Base-by-base conservation (phyloP, 2,113 vertebrate genomes). In the Castor canadensis region DNA sequence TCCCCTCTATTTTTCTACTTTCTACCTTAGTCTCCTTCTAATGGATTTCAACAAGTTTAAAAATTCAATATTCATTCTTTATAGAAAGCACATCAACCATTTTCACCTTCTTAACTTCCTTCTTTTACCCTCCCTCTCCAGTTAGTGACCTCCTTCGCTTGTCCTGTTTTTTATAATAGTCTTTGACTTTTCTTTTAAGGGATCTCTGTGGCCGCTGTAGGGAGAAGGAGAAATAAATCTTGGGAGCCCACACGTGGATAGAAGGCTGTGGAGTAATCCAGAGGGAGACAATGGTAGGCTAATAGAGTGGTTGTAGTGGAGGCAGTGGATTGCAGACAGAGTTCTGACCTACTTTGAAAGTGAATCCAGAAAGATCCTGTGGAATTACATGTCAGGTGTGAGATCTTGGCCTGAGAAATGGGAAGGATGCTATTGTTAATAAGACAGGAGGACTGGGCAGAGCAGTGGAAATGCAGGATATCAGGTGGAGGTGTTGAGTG, bases 381-480 rank as follows among this genome's bases (percentile, higher is more conserved):
- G 81, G 75, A 40, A 35, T 30, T 47, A 16, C 24, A 28, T 0
- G 0, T 7, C 26, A 12, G 38, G 16, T 81, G 11, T 12, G 64
- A 40, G 35, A 54, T 47, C 73, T 54, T 54, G 40, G 52, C 10
- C 52, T 77, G 11, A 82, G 67, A n/a, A 87, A 60, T 1, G 3
- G 30, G 35, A 66, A 43, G 26, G 1, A 3, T n/a, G 8, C 35
- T 38, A 10, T 11, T 40, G 49, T 9, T 52, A 9, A 9, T 58
- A 30, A 66, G 20, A 9, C 30, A 12, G n/a, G n/a, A 89, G 64
- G 67, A 38, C 43, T 9, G 19, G 45, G 22, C 49, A 43, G 45
- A 66, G 67, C 19, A 13, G n/a, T 5, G 12, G 67, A 15, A 1
- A 2, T 2, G 20, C 20, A 47, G 54, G 79, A 6, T 20, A 17